Evolutionary conservation across 2,888 invertebrate species (phyloP).

Genomic region (Epinotia nisella): DNA sequence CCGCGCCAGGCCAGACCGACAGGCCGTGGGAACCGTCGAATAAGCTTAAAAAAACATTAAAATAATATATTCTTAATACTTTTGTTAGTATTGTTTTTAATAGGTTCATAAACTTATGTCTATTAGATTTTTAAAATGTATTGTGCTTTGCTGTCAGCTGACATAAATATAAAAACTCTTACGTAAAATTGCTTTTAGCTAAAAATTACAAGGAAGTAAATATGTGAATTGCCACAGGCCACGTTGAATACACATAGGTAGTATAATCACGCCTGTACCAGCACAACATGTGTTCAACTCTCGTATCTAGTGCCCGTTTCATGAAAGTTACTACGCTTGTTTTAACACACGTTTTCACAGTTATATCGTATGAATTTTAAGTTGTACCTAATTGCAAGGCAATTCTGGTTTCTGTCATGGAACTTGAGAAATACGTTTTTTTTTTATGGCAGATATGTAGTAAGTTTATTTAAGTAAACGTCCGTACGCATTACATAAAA

Average conservation of each 20-base stretch:
- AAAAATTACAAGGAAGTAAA: no score
- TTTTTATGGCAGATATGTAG: background rate
- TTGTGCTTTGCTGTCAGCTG: no score
- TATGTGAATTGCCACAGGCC: background rate
- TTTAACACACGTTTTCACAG: background rate
- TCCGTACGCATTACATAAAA: no score
- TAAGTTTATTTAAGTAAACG: background rate
- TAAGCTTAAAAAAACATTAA: no score
- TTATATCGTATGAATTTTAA: background rate
- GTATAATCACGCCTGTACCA: background rate
- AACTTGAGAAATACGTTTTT: background rate
- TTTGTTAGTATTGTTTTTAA: no score
- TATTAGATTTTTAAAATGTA: no score
- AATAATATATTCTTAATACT: no score
- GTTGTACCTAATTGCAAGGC: background rate
- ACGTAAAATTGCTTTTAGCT: no score
- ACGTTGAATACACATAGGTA: background rate
- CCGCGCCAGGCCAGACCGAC: no score
- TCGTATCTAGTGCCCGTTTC: conserved; percentile 1
- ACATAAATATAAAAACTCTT: no score
- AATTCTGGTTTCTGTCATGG: background rate
- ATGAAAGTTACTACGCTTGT: background rate
- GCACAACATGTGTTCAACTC: background rate
- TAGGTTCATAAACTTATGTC: no score
- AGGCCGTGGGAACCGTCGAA: no score